Evolutionary conservation across 1,140 invertebrate species (phyloP).

Genomic region (Bombus vancouverensis): DNA sequence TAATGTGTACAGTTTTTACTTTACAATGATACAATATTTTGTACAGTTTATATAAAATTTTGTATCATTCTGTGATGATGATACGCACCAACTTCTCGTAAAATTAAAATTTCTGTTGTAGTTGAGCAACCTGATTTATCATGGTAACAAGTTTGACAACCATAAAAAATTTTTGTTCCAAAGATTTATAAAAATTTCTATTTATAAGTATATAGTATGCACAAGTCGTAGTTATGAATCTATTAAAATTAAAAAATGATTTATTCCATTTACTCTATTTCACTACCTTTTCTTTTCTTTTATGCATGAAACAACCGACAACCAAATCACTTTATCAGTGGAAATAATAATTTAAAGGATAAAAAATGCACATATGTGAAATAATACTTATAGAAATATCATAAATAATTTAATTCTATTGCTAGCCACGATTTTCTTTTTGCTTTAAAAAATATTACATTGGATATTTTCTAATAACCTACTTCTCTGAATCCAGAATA

Average conservation of each 20-base stretch:
- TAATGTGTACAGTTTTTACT: neutral
- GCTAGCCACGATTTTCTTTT: neutral
- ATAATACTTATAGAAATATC: conserved; percentile 32
- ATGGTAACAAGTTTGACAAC: conserved; percentile 1
- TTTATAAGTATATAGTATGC: neutral
- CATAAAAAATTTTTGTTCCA: neutral
- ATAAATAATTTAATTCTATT: conserved; percentile 32
- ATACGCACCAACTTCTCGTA: neutral
- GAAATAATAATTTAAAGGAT: neutral
- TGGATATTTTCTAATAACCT: neutral
- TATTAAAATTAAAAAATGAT: neutral
- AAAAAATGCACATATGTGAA: neutral
- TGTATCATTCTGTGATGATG: neutral
- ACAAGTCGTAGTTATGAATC: too few species aligned
- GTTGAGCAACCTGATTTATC: neutral
- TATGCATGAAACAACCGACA: too few species aligned
- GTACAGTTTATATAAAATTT: neutral
- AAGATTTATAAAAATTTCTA: neutral
- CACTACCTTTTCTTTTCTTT: neutral
- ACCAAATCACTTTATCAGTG: neutral
- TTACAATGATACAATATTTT: conserved; percentile 25
- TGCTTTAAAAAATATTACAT: neutral
- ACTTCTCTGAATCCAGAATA: neutral
- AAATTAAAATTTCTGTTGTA: neutral
- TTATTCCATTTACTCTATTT: neutral